Conservation (phyloP, 2,113 vertebrate species). For the Tenrec ecaudatus region DNA sequence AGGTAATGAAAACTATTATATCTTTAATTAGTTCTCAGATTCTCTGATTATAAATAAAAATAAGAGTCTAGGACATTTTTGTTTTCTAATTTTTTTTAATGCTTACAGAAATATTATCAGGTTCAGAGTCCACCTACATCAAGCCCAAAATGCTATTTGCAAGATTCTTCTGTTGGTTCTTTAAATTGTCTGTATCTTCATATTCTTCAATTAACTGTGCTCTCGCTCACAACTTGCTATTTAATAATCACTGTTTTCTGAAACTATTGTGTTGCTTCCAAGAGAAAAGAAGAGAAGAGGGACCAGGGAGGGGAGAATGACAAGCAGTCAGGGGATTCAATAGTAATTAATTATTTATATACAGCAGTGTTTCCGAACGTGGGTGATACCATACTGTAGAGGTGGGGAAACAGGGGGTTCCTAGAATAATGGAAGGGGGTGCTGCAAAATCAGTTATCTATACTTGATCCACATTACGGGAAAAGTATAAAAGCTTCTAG, state of each 20-base stretch:
- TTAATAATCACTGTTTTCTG: background rate
- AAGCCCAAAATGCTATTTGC: background rate
- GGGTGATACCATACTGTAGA: too few species aligned
- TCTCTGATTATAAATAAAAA: slow-evolving; percentile 16
- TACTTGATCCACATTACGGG: too few species aligned
- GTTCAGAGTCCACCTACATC: background rate
- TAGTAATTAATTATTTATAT: too few species aligned
- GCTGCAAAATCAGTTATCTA: too few species aligned
- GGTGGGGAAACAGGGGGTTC: too few species aligned
- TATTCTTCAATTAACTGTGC: background rate
- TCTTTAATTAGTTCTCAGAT: background rate
- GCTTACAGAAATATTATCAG: background rate
- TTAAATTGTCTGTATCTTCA: background rate
- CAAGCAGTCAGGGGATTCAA: too few species aligned
- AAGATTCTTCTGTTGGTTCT: background rate
- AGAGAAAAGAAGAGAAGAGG: background rate
- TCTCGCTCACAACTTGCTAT: background rate
- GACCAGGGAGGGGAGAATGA: background rate
- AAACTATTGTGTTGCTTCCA: background rate
- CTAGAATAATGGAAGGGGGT: too few species aligned
- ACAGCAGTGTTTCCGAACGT: too few species aligned
- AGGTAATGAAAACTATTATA: background rate
- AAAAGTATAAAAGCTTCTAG: too few species aligned
- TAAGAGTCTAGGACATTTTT: background rate
- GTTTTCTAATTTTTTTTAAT: background rate